Base-by-base conservation (phyloP, 2,797 vertebrate species). In the Tapera naevia region DNA sequence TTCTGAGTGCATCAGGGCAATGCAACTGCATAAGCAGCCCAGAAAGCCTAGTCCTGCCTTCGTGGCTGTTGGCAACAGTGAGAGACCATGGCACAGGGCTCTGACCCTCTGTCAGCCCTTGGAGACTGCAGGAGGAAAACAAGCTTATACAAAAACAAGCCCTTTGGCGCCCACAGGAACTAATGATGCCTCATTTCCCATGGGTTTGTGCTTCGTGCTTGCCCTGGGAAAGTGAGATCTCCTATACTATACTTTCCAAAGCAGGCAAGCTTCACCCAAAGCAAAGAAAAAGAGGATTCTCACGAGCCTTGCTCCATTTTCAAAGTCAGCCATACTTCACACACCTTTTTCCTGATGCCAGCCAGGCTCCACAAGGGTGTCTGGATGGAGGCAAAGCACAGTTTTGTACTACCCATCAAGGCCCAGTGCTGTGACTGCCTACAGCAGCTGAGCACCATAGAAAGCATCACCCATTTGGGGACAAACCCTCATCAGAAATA, bases 371-470 rank as follows among this genome's bases (percentile, higher is more conserved):
- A 15, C 4, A 15, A 39, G 25, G 13, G 18, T 25, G 28, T 28
- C 13, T 2, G 9, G 32, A 28, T 24, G 23, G 39, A 70, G 24
- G 30, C 41, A 58, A 67, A 43, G 35, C 27, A 25, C 27, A 45
- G 35, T 41, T 89, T 62, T 79, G 62, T 24, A 60, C 18, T 2
- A 1, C 50, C 7, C 13, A 19, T 51, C 58, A 72, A 21, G 6
- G 1, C 1, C 1, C 3, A 3, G 3, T n/a, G 25, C 33, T 80
- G 19, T 80, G 1, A 0, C 35, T 8, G 0, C n/a, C 50, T 81
- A 37, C 48, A 67, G 41, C 37, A 50, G 33, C 71, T 4, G 9
- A 61, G 46, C 12, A 19, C 72, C 22, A 11, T 2, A n/a, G 62
- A 70, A 82, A 82, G 2, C 56, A 83, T 76, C 41, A 54, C 19